These are phyloP conservation scores for Drosophila funebris DNA, from an alignment of 1,140 invertebrate genomes.

Conservation along the genomic window DNA sequence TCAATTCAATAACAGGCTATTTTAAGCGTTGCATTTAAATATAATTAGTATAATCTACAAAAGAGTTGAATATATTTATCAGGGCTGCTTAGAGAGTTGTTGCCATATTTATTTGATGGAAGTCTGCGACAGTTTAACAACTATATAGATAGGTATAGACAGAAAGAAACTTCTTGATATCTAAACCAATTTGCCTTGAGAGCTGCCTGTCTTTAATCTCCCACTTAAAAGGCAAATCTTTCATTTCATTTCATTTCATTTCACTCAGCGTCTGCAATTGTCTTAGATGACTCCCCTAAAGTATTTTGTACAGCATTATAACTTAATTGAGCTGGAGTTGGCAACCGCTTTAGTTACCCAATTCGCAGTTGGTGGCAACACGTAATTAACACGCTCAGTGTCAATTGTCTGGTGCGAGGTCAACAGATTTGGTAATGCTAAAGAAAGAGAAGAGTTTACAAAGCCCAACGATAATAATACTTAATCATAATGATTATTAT, in stretches of 20 bases:
- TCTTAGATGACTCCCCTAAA: background rate
- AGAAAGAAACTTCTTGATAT: too few species aligned
- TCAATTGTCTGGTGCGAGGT: constrained; percentile 61
- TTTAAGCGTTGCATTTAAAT: background rate
- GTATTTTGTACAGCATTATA: background rate
- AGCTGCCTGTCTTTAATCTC: background rate
- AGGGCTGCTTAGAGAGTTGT: too few species aligned
- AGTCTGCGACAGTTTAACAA: background rate
- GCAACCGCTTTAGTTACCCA: constrained; percentile 40
- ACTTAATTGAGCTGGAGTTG: constrained; percentile 22
- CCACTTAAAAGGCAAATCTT: background rate
- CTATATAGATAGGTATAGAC: too few species aligned
- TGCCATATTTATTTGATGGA: too few species aligned
- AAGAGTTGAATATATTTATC: too few species aligned
- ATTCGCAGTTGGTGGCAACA: constrained; percentile 45
- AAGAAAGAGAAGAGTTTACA: constrained; percentile 9
- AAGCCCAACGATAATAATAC: constrained; percentile 37
- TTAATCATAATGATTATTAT: constrained; percentile 63
- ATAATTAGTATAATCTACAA: background rate
- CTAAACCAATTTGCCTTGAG: background rate
- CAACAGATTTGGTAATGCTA: constrained; percentile 49
- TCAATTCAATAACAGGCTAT: background rate
- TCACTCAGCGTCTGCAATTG: background rate
- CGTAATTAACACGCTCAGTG: constrained; percentile 63
- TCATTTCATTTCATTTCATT: background rate